A percentile compares a stretch with the other conserved stretches of the same genome.
Evolutionary conservation across 2,797 vertebrate genomes (phyloP).

Genomic region (Ciconia nigra): DNA sequence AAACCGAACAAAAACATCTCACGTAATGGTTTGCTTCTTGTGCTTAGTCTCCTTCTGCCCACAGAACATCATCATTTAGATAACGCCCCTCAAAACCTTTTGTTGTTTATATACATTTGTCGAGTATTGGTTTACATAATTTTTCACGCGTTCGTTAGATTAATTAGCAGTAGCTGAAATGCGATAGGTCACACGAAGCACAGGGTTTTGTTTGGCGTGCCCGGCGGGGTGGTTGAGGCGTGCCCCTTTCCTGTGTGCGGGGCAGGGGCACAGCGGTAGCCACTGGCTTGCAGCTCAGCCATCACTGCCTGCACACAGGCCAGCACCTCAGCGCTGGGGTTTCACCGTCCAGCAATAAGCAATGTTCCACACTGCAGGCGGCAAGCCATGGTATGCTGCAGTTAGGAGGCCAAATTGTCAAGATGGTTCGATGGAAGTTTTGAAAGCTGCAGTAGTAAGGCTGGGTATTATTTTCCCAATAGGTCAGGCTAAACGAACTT

Average conservation of each 20-base stretch:
- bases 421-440: neutral
- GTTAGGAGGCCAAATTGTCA: neutral
- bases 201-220: neutral
- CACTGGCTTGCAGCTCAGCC: neutral
- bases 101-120: neutral
- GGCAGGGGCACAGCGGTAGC: neutral
- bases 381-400: neutral
- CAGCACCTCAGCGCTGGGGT: neutral
- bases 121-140: neutral
- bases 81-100: neutral
- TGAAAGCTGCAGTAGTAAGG: neutral
- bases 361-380: neutral
- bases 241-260: rapidly evolving
- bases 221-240: neutral
- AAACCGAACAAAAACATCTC: neutral
- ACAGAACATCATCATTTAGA: neutral
- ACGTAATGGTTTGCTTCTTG: neutral
- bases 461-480: neutral
- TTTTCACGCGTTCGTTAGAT: neutral
- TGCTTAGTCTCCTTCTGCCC: neutral
- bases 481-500: neutral
- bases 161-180: neutral
- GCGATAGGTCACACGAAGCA: rapidly evolving
- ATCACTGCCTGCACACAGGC: neutral
- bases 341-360: neutral